These are phyloP conservation scores for Tyrophagus putrescentiae DNA, from an alignment of 1,140 invertebrate species.

Conservation along the genomic window DNA sequence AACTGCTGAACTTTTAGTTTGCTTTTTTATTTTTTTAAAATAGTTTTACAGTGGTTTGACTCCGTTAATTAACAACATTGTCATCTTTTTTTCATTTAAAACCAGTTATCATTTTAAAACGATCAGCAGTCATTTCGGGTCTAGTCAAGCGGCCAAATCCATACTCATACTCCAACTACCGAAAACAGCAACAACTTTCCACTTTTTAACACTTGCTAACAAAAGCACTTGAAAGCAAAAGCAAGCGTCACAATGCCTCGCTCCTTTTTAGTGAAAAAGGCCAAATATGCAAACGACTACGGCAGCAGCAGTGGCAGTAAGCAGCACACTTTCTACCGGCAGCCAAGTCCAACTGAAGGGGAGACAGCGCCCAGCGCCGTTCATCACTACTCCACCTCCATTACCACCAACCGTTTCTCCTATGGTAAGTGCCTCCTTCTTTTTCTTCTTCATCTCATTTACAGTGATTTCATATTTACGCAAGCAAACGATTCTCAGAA, in stretches of 20 bases:
- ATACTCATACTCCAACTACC: too few relatives aligned
- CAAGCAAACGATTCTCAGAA: too few relatives aligned
- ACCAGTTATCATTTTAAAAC: too few relatives aligned
- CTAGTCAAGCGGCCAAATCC: too few relatives aligned
- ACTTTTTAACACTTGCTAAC: too few relatives aligned
- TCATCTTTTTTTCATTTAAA: too few relatives aligned
- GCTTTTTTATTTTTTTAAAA: too few relatives aligned
- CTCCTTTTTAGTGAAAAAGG: slow-evolving; percentile 36
- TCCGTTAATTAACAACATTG: too few relatives aligned
- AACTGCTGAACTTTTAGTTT: too few relatives aligned
- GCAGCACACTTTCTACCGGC: slow-evolving; percentile 23
- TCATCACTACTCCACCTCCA: slow-evolving; percentile 22
- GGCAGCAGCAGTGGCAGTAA: slow-evolving; percentile 23
- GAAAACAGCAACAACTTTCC: too few relatives aligned
- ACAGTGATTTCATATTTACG: background rate
- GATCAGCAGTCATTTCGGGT: too few relatives aligned
- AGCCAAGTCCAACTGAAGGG: slow-evolving; percentile 26
- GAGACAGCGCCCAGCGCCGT: slow-evolving; percentile 22
- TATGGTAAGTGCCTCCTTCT: slow-evolving; percentile 23
- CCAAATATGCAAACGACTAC: slow-evolving; percentile 25
- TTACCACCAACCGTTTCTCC: slow-evolving; percentile 22
- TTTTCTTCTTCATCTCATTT: background rate
- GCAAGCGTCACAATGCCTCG: slow-evolving; percentile 31
- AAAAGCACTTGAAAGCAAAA: background rate
- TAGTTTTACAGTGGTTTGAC: too few relatives aligned